Evolutionary conservation across 2,113 vertebrate species (phyloP), one percentile per base, ranked within the genome.

Genomic region (Orientallactaga bullata): DNA sequence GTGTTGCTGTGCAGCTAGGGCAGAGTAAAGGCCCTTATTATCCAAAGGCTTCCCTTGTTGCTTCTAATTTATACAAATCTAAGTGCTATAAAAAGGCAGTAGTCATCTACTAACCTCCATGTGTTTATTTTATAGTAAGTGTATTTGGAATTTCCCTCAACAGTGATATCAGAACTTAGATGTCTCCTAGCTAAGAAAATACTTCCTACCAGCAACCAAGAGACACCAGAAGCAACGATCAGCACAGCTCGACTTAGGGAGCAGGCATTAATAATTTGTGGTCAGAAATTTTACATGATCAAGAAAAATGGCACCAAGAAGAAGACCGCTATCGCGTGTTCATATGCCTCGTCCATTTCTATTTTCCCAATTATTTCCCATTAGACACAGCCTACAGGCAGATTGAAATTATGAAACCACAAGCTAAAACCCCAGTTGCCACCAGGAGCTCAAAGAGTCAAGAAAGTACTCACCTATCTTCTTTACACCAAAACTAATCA

Each of bases 91-190:
- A 35, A 89, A 55, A 16, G 15, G 9, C 17, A 91, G 3, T 28
- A 8, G 0, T 21, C 73, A 77, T 55, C 88, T 84, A 73, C 58
- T n/a, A 71, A 89, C 42, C n/a, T 12, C 81, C 68, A 20, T 8
- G 42, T 80, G 81, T 58, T 94, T 80, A 84, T 37, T 84, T 89
- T 84, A 89, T n/a, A 88, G 35, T 81, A 83, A 87, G 21, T 47
- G n/a, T 35, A 73, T 95, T 82, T 89, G 92, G 81, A 96, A 95
- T 90, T 91, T 93, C 88, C 94, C 85, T 93, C 68, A 39, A 80
- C 21, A 81, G 37, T 78, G 28, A 77, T 91, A 83, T 55, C 39
- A 77, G 58, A 91, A 92, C 66, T 85, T 76, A 84, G 55, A 89
- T 26, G 32, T 60, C 73, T 61, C 39, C 1, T 84, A 68, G 24